These are phyloP conservation scores for Ceratosolen fusciceps DNA, from an alignment of 1,140 invertebrate species.

Conservation along the genomic window DNA sequence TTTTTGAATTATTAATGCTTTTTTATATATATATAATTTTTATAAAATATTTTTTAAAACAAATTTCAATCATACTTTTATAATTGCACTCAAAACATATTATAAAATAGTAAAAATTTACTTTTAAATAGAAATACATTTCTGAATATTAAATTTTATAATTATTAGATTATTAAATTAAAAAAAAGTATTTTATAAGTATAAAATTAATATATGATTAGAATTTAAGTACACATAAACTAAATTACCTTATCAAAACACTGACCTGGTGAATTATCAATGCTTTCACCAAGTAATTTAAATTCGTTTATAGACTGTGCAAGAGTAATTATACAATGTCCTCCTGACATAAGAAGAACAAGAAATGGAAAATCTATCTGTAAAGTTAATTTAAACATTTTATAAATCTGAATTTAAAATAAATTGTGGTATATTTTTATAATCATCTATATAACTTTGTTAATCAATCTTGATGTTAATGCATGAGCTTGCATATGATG, in stretches of 20 bases:
- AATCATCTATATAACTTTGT: no score
- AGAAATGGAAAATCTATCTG: slow-evolving; percentile 91
- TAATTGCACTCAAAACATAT: no score
- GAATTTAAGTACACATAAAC: slow-evolving; percentile 43
- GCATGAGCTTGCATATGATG: slow-evolving; percentile 99
- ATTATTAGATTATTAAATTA: slow-evolving; percentile 22
- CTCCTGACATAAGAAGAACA: slow-evolving; percentile 90
- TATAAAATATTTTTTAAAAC: no score
- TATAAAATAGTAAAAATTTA: no score
- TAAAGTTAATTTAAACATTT: slow-evolving; percentile 24
- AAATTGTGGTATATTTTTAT: background rate
- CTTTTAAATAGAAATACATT: no score
- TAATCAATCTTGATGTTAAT: slow-evolving; percentile 84
- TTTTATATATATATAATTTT: no score
- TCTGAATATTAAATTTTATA: slow-evolving; percentile 16
- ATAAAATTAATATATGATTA: background rate
- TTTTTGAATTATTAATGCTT: background rate
- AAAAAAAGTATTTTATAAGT: slow-evolving; percentile 29
- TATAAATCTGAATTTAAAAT: slow-evolving; percentile 32
- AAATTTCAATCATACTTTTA: slow-evolving; percentile 11
- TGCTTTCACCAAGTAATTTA: slow-evolving; percentile 81
- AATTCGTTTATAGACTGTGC: slow-evolving; percentile 84
- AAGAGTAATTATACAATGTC: slow-evolving; percentile 89
- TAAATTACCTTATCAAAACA: slow-evolving; percentile 91
- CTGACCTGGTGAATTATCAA: slow-evolving; percentile 94